Conservation (phyloP, 2,888 invertebrate species). For the Craniophora ligustri region DNA sequence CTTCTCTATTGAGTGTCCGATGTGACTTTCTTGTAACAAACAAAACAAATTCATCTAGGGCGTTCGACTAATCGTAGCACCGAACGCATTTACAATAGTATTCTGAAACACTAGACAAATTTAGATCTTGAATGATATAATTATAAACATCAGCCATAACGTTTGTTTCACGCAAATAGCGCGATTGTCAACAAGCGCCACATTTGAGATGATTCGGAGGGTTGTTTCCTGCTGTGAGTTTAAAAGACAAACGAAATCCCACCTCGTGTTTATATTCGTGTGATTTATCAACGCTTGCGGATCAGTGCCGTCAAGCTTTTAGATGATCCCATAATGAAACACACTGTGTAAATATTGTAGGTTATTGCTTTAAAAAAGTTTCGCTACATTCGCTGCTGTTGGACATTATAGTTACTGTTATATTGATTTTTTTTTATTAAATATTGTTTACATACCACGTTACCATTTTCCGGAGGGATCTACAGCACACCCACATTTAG, state of each 20-base stretch:
- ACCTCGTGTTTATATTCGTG: slow-evolving; percentile 80
- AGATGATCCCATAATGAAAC: slow-evolving; percentile 75
- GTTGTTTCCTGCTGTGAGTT: slow-evolving; percentile 32
- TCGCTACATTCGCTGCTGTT: slow-evolving; percentile 28
- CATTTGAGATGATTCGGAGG: slow-evolving; percentile 55
- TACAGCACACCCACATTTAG: too few relatives aligned
- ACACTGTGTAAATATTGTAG: slow-evolving; percentile 47
- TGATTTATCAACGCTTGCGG: slow-evolving; percentile 78
- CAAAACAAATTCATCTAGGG: too few relatives aligned
- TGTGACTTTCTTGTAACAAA: too few relatives aligned
- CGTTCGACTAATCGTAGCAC: too few relatives aligned
- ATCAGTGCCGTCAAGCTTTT: slow-evolving; percentile 70
- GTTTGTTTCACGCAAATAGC: slow-evolving; percentile 57
- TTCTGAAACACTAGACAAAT: not conserved
- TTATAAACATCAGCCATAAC: slow-evolving; percentile 34
- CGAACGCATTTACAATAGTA: too few relatives aligned
- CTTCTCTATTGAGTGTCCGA: too few relatives aligned
- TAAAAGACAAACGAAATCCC: slow-evolving; percentile 52
- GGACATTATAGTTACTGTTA: slow-evolving; percentile 2
- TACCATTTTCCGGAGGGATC: too few relatives aligned
- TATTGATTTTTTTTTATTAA: not conserved
- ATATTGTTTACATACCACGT: too few relatives aligned
- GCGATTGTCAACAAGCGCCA: slow-evolving; percentile 53
- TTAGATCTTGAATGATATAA: not conserved
- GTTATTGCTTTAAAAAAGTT: slow-evolving; percentile 52